Conservation (phyloP, 1,140 invertebrate species). For the Oscheius sp. region DNA sequence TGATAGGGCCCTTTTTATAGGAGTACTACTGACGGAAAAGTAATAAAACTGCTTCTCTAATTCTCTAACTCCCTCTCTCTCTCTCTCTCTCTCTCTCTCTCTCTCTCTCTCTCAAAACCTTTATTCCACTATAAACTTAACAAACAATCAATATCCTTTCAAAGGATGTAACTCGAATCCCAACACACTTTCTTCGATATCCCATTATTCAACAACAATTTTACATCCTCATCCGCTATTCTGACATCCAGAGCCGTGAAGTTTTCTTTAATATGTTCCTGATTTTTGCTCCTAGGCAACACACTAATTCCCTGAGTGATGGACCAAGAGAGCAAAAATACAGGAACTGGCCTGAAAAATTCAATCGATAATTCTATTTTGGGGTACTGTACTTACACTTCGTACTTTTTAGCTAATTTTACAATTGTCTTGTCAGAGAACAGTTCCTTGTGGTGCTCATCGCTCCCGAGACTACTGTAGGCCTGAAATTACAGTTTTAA, state of each 20-base stretch:
- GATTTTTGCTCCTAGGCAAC: constrained; percentile 42
- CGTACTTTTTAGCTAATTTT: constrained; percentile 42
- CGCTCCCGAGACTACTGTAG: constrained; percentile 53
- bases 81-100: too few species aligned
- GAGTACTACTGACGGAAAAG: too few species aligned
- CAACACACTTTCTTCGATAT: constrained; percentile 49
- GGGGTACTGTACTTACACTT: constrained; percentile 25
- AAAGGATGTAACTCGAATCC: constrained; percentile 37
- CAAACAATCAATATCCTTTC: not conserved
- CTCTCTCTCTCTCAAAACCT: too few species aligned
- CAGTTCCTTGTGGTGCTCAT: constrained; percentile 34
- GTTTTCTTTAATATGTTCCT: constrained; percentile 43
- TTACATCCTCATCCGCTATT: constrained; percentile 39
- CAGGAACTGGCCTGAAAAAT: constrained; percentile 10
- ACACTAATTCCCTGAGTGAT: constrained; percentile 43
- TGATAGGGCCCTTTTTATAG: too few species aligned
- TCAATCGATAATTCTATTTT: not conserved
- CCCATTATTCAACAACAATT: constrained; percentile 32
- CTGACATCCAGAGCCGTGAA: constrained; percentile 32
- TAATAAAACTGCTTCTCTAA: too few species aligned
- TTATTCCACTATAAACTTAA: too few species aligned
- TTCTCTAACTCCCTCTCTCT: too few species aligned
- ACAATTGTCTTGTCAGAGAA: constrained; percentile 37
- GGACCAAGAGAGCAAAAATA: constrained; percentile 47
- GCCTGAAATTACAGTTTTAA: constrained; percentile 36